A percentile compares a stretch with the other conserved stretches of the same genome.
These are phyloP conservation scores for Cyrtorhinus lividipennis DNA, from an alignment of 1,140 invertebrate species.

Conservation along the genomic window DNA sequence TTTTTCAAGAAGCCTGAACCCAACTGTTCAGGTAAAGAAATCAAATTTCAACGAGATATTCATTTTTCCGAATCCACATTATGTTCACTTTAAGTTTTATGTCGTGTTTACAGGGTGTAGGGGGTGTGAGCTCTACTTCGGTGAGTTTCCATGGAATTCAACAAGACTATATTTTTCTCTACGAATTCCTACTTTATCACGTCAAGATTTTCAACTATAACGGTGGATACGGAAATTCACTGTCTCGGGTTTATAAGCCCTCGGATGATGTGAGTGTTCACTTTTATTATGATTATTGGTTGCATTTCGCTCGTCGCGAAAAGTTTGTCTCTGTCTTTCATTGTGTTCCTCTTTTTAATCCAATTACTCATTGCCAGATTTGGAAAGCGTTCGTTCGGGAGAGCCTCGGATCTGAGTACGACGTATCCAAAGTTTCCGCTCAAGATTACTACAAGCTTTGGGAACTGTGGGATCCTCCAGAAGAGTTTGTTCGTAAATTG, in stretches of 20 bases:
- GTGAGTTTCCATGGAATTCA: constrained; percentile 18
- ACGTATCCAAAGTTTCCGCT: neutral
- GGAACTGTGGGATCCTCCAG: neutral
- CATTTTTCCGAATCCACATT: neutral
- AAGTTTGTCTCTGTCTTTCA: too few relatives aligned
- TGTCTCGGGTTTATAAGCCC: neutral
- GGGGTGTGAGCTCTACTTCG: constrained; percentile 12
- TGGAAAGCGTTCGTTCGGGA: neutral
- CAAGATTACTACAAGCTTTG: neutral
- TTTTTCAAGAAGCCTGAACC: constrained; percentile 12
- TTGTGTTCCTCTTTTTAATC: too few relatives aligned
- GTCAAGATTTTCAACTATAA: constrained; percentile 11
- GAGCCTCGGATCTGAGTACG: neutral
- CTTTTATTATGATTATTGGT: neutral
- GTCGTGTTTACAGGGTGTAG: constrained; percentile 12
- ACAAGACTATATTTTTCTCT: constrained; percentile 13
- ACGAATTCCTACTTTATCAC: constrained; percentile 19
- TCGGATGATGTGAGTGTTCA: constrained; percentile 11
- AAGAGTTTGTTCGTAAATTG: neutral
- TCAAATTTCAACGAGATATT: neutral
- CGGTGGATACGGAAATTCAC: constrained; percentile 16
- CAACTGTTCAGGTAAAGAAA: constrained; percentile 15
- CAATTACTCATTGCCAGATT: too few relatives aligned
- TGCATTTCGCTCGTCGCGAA: neutral
- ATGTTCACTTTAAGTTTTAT: neutral